Conservation (phyloP, 2,113 vertebrate species). For the Onychorhynchus coronatus region DNA sequence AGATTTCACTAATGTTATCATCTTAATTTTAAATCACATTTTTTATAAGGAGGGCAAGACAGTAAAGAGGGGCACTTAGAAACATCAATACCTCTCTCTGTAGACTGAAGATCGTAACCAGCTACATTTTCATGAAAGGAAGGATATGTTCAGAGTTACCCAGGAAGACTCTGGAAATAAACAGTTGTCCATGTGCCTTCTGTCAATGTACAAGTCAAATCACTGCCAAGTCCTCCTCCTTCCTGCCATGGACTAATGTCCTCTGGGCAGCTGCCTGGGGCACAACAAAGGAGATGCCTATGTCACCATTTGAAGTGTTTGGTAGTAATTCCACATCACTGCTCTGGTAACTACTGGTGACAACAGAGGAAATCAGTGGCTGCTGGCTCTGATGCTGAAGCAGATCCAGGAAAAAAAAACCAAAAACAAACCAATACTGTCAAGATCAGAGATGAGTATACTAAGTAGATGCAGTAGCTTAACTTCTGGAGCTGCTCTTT, state of each 20-base stretch:
- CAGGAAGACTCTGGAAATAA: constrained; percentile 22
- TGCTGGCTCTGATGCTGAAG: background rate
- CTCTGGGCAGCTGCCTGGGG: constrained; percentile 54
- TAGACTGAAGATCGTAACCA: background rate
- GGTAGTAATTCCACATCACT: constrained; percentile 14
- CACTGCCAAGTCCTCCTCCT: constrained; percentile 43
- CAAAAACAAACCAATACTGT: constrained; percentile 4
- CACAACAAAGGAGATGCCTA: background rate
- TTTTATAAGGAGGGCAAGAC: background rate
- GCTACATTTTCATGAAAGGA: background rate
- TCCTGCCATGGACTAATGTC: constrained; percentile 10
- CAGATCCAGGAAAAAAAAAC: background rate
- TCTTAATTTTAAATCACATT: constrained; percentile 25
- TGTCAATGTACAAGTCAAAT: constrained; percentile 19
- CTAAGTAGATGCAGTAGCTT: constrained; percentile 11
- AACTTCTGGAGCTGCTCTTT: constrained; percentile 30
- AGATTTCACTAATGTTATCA: background rate
- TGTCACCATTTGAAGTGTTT: constrained; percentile 39
- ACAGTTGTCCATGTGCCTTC: constrained; percentile 38
- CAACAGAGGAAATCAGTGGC: constrained; percentile 19
- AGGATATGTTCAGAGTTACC: background rate
- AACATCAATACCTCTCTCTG: background rate
- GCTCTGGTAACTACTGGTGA: constrained; percentile 31
- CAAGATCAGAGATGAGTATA: background rate
- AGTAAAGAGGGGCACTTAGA: background rate